Evolutionary conservation across 2,797 vertebrate genomes (phyloP).

Genomic region (Aeoliscus strigatus): DNA sequence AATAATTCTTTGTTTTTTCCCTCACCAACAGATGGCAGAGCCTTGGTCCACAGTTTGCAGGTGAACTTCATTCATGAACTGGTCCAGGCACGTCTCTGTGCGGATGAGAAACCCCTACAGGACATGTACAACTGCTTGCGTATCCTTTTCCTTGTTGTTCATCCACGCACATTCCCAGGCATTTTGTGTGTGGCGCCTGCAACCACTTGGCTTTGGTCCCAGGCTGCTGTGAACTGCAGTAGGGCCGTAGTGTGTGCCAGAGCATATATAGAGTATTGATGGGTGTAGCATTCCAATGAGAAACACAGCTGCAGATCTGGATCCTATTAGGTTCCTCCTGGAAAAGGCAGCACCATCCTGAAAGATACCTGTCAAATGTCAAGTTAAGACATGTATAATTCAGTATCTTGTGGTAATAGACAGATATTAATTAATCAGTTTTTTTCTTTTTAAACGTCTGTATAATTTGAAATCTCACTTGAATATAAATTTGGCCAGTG

Average conservation of each 20-base stretch:
- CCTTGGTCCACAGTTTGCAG: conserved; percentile 97
- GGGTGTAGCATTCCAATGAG: conserved; percentile 56
- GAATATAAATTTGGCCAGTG: too few relatives aligned
- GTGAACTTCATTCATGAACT: conserved; percentile 97
- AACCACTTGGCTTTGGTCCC: conserved; percentile 41
- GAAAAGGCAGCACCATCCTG: conserved; percentile 18
- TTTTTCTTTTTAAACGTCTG: too few relatives aligned
- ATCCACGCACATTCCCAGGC: background rate
- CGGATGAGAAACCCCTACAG: conserved; percentile 97
- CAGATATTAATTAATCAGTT: too few relatives aligned
- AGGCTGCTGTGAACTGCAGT: conserved; percentile 42
- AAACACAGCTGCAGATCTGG: conserved; percentile 56
- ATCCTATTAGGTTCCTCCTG: conserved; percentile 15
- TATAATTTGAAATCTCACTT: too few relatives aligned
- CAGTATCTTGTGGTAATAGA: background rate
- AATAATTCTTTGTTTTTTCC: background rate
- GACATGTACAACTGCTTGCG: conserved; percentile 99
- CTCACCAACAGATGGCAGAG: conserved; percentile 82
- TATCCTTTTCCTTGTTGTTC: conserved; percentile 81
- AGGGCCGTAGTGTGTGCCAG: conserved; percentile 27
- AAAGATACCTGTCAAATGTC: conserved; percentile 1
- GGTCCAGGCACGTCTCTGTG: conserved; percentile 96
- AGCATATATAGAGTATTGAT: conserved; percentile 61
- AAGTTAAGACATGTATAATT: conserved; percentile 11
- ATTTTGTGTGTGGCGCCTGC: conserved; percentile 14